Evolutionary conservation across 2,888 invertebrate genomes (phyloP), one percentile per base, ranked within the genome.

Genomic region (Drosophila anceps): DNA sequence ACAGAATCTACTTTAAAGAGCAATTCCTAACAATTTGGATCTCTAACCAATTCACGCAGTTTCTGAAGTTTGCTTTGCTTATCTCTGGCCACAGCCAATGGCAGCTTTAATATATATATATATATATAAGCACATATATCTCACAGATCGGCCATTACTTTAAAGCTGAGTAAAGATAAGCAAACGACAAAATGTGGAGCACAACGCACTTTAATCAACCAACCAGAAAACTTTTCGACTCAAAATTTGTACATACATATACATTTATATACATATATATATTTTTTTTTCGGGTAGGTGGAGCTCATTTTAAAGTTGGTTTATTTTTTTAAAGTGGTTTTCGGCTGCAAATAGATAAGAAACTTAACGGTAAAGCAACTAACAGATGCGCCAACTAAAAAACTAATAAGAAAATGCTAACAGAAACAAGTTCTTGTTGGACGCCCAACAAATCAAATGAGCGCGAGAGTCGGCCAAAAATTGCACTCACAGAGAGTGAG

Each of bases 161-260:
- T 43, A 3, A 59, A 48, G 33, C 46, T 20, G 53, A 18, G 43
- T 12, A 18, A 31, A 74, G 71, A 75, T 64, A 78, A 71, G 63
- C 44, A n/a, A 9, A 35, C 24, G 18, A 46, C 44, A 59, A 61
- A 55, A 79, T 57, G 58, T 79, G 54, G 69, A 70, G 50, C 68
- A 72, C 60, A 61, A 73, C 81, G 77, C 78, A 83, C 84, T 90
- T 82, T 84, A 87, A 89, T 79, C 80, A 81, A 69, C 91, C 91
- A 91, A 90, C 91, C 90, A 91, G 83, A 88, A 82, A 78, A 76
- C 68, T 62, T 73, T 44, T 27, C 35, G 59, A 46, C 48, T 46
- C 50, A 18, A 53, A 44, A 46, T 46, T 39, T 20, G 0, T 53
- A 0, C 9, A 5, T 24, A 31, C 33, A 13, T 7, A 18, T 41